Evolutionary conservation across 2,797 vertebrate species (phyloP).

Genomic region (Pseudotriccus pelzelni): DNA sequence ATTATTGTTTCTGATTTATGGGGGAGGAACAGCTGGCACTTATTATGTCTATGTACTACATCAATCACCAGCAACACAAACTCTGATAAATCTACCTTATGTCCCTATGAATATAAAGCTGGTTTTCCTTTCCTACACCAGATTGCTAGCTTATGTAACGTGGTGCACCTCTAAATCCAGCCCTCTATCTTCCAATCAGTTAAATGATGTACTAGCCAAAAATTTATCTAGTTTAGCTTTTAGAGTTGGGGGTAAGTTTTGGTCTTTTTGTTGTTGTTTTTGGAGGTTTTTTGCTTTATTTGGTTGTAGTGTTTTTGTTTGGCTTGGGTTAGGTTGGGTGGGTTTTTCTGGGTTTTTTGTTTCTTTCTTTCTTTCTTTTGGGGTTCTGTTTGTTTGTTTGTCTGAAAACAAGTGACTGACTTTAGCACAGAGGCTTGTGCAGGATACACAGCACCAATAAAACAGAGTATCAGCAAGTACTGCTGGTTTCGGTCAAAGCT

Average conservation of each 20-base stretch:
- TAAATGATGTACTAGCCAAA: background rate
- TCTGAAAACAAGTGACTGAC: background rate
- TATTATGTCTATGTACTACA: constrained; percentile 44
- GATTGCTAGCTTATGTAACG: constrained; percentile 27
- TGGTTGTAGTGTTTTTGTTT: background rate
- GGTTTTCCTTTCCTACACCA: background rate
- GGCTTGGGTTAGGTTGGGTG: background rate
- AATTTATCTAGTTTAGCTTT: background rate
- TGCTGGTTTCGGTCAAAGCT: background rate
- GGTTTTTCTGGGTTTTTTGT: background rate
- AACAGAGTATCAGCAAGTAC: background rate
- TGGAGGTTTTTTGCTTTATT: background rate
- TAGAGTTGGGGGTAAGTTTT: background rate
- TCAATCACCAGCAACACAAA: constrained; percentile 45
- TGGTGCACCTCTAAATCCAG: background rate
- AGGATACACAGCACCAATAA: background rate
- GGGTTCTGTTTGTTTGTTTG: background rate
- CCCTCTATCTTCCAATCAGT: background rate
- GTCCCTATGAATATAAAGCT: constrained; percentile 29
- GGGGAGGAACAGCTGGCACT: constrained; percentile 37
- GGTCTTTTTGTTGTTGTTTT: background rate
- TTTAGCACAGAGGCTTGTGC: background rate
- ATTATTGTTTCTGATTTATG: constrained; percentile 34
- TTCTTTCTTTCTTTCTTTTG: background rate
- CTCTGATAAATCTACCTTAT: constrained; percentile 43